Conservation (phyloP, 2,888 invertebrate genomes). For the Clanis bilineata region DNA sequence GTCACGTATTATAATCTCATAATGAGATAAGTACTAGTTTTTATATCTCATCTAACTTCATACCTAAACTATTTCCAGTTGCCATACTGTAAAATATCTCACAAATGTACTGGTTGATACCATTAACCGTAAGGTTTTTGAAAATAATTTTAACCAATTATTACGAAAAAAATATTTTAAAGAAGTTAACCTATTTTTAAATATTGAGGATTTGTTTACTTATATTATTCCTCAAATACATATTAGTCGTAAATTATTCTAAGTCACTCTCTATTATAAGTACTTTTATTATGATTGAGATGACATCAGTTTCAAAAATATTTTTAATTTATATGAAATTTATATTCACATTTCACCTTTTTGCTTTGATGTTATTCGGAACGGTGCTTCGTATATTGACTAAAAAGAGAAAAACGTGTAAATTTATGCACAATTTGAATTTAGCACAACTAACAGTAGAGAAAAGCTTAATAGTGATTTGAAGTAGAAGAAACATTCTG, state of each 20-base stretch:
- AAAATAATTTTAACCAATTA: background rate
- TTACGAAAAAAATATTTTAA: too few species aligned
- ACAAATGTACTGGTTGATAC: too few species aligned
- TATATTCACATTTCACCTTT: background rate
- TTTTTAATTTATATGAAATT: background rate
- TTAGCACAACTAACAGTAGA: conserved; percentile 51
- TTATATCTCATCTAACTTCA: too few species aligned
- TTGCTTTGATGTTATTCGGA: conserved; percentile 6
- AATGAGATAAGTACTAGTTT: too few species aligned
- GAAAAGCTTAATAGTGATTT: conserved; percentile 36
- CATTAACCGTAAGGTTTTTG: background rate
- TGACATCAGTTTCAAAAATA: background rate
- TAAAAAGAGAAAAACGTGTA: conserved; percentile 23
- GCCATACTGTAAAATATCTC: too few species aligned
- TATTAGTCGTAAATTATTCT: background rate
- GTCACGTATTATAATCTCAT: too few species aligned
- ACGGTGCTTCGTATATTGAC: background rate
- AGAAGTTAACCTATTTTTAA: too few species aligned
- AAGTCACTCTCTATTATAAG: background rate
- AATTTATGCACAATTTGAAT: conserved; percentile 28
- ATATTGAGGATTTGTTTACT: background rate
- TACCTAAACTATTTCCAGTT: too few species aligned
- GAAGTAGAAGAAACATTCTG: conserved; percentile 39
- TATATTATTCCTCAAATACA: too few species aligned
- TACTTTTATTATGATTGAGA: background rate